Conservation (phyloP, 2,888 invertebrate species). For the Eristalinus sepulchralis region DNA sequence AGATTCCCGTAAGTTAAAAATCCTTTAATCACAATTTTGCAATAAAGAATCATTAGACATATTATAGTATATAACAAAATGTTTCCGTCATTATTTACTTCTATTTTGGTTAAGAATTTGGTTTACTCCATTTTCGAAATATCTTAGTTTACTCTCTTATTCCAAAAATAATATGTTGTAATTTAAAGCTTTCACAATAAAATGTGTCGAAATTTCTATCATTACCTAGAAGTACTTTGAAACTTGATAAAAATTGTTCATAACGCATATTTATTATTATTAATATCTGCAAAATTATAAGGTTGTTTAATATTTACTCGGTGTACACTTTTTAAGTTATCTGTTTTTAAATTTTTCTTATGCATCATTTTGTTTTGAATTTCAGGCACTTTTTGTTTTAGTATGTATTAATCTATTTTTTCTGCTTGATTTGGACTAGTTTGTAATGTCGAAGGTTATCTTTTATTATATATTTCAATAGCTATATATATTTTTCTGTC, state of each 20-base stretch:
- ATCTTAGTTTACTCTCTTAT: background rate
- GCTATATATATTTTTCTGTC: too few relatives aligned
- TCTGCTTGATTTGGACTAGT: too few relatives aligned
- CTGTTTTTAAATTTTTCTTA: slow-evolving; percentile 17
- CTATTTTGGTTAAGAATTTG: slow-evolving; percentile 32
- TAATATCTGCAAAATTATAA: too few relatives aligned
- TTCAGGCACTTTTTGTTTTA: too few relatives aligned
- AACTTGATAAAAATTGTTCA: background rate
- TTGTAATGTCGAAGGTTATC: background rate
- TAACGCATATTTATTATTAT: background rate
- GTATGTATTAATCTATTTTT: too few relatives aligned
- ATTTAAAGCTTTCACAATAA: background rate
- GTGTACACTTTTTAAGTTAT: slow-evolving; percentile 7
- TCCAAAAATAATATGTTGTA: slow-evolving; percentile 30
- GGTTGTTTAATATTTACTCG: too few relatives aligned
- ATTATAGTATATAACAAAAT: slow-evolving; percentile 24
- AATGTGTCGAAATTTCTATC: slow-evolving; percentile 9
- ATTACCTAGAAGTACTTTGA: slow-evolving; percentile 14
- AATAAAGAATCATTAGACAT: slow-evolving; percentile 12
- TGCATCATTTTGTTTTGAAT: too few relatives aligned
- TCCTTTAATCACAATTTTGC: slow-evolving; percentile 18
- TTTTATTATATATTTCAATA: background rate
- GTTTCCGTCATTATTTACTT: slow-evolving; percentile 3
- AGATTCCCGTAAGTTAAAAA: slow-evolving; percentile 13
- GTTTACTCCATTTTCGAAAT: slow-evolving; percentile 37